Conservation (phyloP, 2,888 invertebrate genomes). For the Sesamia inferens region DNA sequence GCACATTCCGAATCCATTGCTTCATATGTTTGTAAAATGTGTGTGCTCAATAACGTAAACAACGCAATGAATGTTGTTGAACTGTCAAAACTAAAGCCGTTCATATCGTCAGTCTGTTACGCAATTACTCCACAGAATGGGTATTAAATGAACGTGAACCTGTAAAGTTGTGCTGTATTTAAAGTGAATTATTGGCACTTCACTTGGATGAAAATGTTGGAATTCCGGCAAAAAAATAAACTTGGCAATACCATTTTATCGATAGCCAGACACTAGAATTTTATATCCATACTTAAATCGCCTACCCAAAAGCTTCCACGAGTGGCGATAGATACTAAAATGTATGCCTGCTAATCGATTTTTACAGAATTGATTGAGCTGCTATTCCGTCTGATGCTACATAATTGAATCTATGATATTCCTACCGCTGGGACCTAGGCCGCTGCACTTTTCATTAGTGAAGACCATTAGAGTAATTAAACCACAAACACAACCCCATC, state of each 20-base stretch:
- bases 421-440: no score
- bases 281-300: neutral
- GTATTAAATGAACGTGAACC: neutral
- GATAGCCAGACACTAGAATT: constrained; percentile 9
- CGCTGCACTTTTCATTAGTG: no score
- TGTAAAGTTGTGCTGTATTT: constrained; percentile 6
- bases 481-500: neutral
- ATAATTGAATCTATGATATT: no score
- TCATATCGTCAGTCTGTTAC: no score
- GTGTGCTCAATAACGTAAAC: no score
- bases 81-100: no score
- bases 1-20: no score
- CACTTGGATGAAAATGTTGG: constrained; percentile 1
- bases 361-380: neutral
- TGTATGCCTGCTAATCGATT: neutral
- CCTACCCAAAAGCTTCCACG: neutral
- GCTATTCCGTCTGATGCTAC: neutral
- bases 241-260: constrained; percentile 19
- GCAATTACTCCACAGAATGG: neutral
- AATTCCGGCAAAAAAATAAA: constrained; percentile 1
- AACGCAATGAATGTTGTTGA: no score
- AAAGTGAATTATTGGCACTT: constrained; percentile 27
- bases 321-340: neutral
- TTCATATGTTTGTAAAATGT: no score
- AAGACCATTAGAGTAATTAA: no score